Base-by-base conservation (phyloP, 2,797 vertebrate genomes). In the Anisognathus igniventris region DNA sequence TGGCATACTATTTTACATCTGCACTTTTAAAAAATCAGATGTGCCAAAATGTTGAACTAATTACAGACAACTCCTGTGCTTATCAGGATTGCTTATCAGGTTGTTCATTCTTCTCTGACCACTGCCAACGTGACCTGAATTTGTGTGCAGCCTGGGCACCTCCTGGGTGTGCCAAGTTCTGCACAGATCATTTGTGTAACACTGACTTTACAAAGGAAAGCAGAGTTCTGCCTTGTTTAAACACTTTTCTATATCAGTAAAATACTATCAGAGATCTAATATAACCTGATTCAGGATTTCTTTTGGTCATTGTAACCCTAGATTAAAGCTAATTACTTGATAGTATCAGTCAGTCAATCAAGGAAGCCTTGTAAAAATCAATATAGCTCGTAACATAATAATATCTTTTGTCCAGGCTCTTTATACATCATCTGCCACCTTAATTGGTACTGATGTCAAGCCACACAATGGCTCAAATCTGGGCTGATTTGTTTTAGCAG, bases 341-440 rank as follows among this genome's bases (percentile, higher is more conserved):
- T 91, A 84, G 66, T 89, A 95, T 96, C 97, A 94, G 94, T 93
- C 86, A 74, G 95, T 97, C 96, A 95, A 92, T 97, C 97, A 95
- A 93, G 91, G 40, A 82, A 86, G n/a, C 85, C 77, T 96, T 96
- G 91, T 94, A 88, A 91, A 94, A 95, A 96, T 97, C 93, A 75
- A 93, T 97, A 74, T 44, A 40, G 65, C 85, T 95, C 10, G 48
- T 96, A 94, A 92, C 81, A 65, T 95, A 95, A 96, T 96, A 96
- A 95, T 96, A 96, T 92, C 86, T 84, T 96, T 96, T 97, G 93
- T 96, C 76, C 74, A 39, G 66, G 67, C 77, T 87, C 82, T 95
- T 97, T 95, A 73, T 95, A 91, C 89, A 93, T 96, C 87, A 75
- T 95, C 91, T 95, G 61, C 89, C 56, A 68, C 92, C 70, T 93